Conservation (phyloP, 2,888 invertebrate species). For the Latrodectus elegans region DNA sequence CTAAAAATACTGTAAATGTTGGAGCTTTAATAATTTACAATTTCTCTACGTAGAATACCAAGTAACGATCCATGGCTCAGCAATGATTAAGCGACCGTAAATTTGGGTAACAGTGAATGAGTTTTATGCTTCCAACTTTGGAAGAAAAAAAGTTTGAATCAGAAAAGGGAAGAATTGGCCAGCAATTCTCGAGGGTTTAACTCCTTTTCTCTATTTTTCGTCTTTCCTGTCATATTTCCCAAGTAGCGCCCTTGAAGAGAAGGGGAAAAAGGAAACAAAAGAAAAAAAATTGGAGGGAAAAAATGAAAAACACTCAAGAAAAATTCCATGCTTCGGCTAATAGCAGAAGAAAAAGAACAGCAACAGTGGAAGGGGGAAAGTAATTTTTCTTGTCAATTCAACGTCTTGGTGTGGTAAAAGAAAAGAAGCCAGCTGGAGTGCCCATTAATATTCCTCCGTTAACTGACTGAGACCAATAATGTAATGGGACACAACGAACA, state of each 20-base stretch:
- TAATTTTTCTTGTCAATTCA: constrained; percentile 62
- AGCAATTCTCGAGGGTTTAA: constrained; percentile 29
- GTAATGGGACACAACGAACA: constrained; percentile 60
- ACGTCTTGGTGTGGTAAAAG: constrained; percentile 38
- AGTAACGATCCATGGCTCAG: too few relatives aligned
- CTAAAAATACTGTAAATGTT: too few relatives aligned
- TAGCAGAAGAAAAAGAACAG: constrained; percentile 39
- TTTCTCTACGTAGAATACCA: too few relatives aligned
- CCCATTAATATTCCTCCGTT: constrained; percentile 63
- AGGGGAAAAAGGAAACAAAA: constrained; percentile 6
- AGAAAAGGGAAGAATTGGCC: too few relatives aligned
- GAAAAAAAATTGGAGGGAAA: not conserved
- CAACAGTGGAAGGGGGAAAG: constrained; percentile 18
- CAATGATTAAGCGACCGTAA: not conserved
- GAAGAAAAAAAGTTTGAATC: too few relatives aligned
- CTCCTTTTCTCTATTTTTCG: constrained; percentile 54
- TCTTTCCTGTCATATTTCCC: constrained; percentile 33
- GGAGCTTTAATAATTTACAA: too few relatives aligned
- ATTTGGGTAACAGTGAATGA: not conserved
- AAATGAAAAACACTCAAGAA: constrained; percentile 39
- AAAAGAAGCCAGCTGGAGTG: constrained; percentile 56
- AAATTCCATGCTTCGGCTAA: constrained; percentile 44
- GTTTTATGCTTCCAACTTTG: not conserved
- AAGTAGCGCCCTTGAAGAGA: not conserved
- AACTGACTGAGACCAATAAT: constrained; percentile 58